Base-by-base conservation (phyloP, 2,113 vertebrate genomes). In the Amazona vittata region DNA sequence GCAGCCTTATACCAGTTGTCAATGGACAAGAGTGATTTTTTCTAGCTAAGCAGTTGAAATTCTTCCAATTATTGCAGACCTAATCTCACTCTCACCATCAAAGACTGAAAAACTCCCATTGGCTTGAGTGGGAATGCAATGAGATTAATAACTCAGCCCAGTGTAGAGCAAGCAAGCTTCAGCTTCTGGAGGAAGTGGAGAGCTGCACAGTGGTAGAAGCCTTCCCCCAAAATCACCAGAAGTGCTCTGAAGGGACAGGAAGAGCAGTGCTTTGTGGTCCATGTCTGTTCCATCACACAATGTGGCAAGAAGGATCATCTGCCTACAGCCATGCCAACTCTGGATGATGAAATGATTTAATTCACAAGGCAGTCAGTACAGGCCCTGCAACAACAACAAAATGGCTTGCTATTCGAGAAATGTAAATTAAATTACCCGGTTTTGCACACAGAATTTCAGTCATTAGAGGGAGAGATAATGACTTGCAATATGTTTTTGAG, bases 401-500 rank as follows among this genome's bases (percentile, higher is more conserved):
- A 90, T 57, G 52, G n/a, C 86, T 89, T 55, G 69, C 62, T 24
- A 75, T 78, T 93, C 2, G 4, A 76, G 92, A 93, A 57, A 94
- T 76, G 86, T n/a, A 93, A 96, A 97, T 96, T 76, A 73, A 89
- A 96, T 97, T 93, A 94, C 64, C 81, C 31, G 12, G 0, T 53
- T 96, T 94, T 88, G 60, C 88, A 86, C 94, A 83, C 65, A 86
- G 77, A 60, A 62, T 95, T 86, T 95, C 73, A 52, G 92, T 78
- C 88, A 92, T 96, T 92, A 96, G 68, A 86, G 60, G 69, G 52
- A 84, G 69, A 90, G 92, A 94, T 96, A 95, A 96, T 84, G 80
- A 94, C 74, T 94, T 75, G 73, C 95, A 94, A 89, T 81, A 89
- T 55, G 76, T 77, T 97, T 96, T 92, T 96, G 95, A 96, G 81